Evolutionary conservation across 2,797 vertebrate species (phyloP).

Genomic region (Coccyzus lansbergi): DNA sequence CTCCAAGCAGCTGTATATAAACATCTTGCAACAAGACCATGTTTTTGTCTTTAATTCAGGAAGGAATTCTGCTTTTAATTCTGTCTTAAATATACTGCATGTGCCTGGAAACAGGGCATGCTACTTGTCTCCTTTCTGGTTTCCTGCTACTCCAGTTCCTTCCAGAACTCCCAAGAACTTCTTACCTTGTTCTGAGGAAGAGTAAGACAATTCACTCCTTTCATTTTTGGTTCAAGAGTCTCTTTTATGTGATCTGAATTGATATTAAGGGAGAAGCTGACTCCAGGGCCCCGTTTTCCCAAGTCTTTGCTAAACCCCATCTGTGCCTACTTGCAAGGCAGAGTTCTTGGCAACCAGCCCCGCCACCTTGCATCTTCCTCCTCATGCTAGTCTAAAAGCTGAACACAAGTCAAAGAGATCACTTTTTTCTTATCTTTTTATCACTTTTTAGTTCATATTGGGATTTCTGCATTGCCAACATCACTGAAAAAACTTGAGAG

Average conservation of each 20-base stretch:
- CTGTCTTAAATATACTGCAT: not conserved
- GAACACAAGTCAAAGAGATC: not conserved
- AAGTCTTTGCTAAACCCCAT: not conserved
- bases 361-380: not conserved
- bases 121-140: not conserved
- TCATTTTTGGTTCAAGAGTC: not conserved
- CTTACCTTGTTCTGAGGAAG: not conserved
- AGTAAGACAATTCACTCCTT: not conserved
- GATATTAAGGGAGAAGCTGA: not conserved
- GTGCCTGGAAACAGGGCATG: rapidly evolving
- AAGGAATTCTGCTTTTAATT: not conserved
- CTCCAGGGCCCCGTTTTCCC: not conserved
- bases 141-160: not conserved
- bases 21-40: not conserved
- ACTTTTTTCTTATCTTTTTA: not conserved
- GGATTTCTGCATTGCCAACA: not conserved
- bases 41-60: not conserved
- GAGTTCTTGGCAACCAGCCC: not conserved
- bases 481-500: not conserved
- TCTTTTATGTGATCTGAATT: not conserved
- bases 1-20: slow-evolving; percentile 35
- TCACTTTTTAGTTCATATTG: not conserved
- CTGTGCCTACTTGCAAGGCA: not conserved
- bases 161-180: not conserved
- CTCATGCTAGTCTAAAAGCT: not conserved